Percentiles rank a stretch among this genome's conserved stretches.
Conservation (phyloP, 2,797 vertebrate genomes). For the Discoglossus pictus region DNA sequence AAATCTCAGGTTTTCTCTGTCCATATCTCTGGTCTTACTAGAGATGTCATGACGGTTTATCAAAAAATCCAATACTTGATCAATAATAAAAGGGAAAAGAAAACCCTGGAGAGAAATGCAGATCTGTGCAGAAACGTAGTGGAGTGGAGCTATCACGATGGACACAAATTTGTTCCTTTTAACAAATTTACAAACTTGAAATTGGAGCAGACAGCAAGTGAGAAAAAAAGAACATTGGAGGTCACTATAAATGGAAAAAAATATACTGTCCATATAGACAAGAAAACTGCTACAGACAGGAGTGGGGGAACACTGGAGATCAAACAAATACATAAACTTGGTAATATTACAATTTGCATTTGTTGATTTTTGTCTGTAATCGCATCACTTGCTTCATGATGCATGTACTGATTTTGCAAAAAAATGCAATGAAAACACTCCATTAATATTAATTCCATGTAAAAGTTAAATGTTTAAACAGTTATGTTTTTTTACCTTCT, state of each 20-base stretch:
- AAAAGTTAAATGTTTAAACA: too few species aligned
- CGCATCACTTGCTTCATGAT: too few species aligned
- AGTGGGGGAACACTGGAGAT: constrained; percentile 62
- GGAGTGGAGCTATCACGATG: constrained; percentile 76
- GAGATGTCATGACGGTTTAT: constrained; percentile 67
- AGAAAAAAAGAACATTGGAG: accelerated
- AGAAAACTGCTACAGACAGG: constrained; percentile 58
- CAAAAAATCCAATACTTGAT: constrained; percentile 69
- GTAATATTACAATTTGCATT: constrained; percentile 60
- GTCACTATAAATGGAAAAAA: constrained; percentile 62
- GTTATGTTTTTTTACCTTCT: too few species aligned
- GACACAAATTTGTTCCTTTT: constrained; percentile 63
- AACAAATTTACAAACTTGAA: constrained; percentile 67
- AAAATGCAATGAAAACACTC: too few species aligned
- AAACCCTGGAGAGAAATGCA: constrained; percentile 63
- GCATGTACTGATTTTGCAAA: too few species aligned
- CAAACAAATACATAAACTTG: constrained; percentile 71
- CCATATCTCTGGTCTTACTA: constrained; percentile 70
- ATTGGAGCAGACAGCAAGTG: constrained; percentile 71
- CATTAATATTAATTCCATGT: too few species aligned
- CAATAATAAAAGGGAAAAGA: constrained; percentile 51
- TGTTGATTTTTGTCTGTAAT: too few species aligned
- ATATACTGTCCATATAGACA: constrained; percentile 68
- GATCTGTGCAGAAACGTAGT: constrained; percentile 60
- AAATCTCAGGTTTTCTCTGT: constrained; percentile 58